Evolutionary conservation across 1,140 invertebrate species (phyloP), one percentile per base, ranked within the genome.

Genomic region (Luehdorfia chinensis): DNA sequence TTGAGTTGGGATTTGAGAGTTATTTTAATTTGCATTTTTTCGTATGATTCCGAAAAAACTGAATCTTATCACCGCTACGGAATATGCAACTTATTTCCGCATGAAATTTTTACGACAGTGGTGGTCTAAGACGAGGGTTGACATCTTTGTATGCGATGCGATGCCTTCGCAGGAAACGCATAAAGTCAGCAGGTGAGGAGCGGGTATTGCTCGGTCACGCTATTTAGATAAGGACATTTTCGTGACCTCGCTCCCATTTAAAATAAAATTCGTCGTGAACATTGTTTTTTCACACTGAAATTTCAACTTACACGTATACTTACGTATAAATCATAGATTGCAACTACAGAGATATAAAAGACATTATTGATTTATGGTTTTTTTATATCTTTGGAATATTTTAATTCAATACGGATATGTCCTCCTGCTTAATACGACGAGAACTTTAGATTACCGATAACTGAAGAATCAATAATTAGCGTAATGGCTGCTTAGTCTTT

Each of bases 21-120:
- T 85, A 83, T 84, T 85, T 85, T 85, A 85, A 85, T 85, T 85
- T 84, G 75, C 68, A 73, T 74, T 80, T 30, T 83, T 75, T 76
- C 64, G 66, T 75, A 67, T 67, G 74, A 71, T 77, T 75, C 63
- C 48, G 50, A 61, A 66, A 68, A 47, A 56, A 46, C 48, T 51
- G 49, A 48, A 33, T 50, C 28, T 43, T 50, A 55, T 59, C 50
- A 50, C 19, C 44, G 37, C 36, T 15, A 21, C 41, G 50, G 61
- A 66, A 66, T 69, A 46, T 59, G 45, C 52, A 50, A 50, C 21
- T 41, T 44, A 52, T 51, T 52, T 50, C 28, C 47, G 25, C 37
- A 37, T 44, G 33, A 21, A 27, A 8, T 30, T 30, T 39, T 43
- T 43, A 43, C 9, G 25, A 30, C 25, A 9, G 21, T 37, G 7